Base-by-base conservation (phyloP, 1,140 invertebrate genomes). In the Tetramorium alpestre region DNA sequence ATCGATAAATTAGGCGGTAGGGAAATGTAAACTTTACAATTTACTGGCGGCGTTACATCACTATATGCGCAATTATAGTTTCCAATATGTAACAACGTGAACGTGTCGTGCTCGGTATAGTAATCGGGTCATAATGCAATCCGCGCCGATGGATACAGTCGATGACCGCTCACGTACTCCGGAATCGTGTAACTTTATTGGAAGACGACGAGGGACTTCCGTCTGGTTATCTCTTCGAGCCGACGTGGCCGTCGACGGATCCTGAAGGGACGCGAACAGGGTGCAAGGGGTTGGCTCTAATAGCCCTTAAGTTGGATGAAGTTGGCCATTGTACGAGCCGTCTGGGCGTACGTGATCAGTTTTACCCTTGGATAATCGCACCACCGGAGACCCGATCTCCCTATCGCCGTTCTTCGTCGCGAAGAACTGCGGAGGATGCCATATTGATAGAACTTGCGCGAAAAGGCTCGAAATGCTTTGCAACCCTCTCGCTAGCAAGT, bases 221-320 rank as follows among this genome's bases (percentile, higher is more conserved):
- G 91, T 88, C 87, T 90, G 92, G 92, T 93, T 91, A 93, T 93
- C 90, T 88, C 88, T 80, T 70, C 62, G 76, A 90, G 76, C 88
- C 85, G 82, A 90, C 84, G 84, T 69, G 77, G 89, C 72, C 87
- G 78, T 54, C 58, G 58, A 70, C 80, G 86, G 87, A 87, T 87
- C 73, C 80, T 69, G 85, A 89, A 89, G 89, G 89, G 88, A 84
- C 54, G 84, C 87, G 85, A 77, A 88, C 88, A 75, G 86, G 84
- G 88, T 84, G 89, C 89, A 90, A 91, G 89, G 89, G 89, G 88
- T 90, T 91, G 75, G 75, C 78, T 78, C 87, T 91, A 91, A 91
- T 91, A 91, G 89, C 89, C 89, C 89, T 91, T 86, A 91, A 91
- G 89, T 91, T 90, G 89, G 89, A 90, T 88, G 88, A 91, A 91